Percentiles rank a stretch among this genome's conserved stretches.
Conservation (phyloP, 2,888 invertebrate genomes). For the Lapara coniferarum region DNA sequence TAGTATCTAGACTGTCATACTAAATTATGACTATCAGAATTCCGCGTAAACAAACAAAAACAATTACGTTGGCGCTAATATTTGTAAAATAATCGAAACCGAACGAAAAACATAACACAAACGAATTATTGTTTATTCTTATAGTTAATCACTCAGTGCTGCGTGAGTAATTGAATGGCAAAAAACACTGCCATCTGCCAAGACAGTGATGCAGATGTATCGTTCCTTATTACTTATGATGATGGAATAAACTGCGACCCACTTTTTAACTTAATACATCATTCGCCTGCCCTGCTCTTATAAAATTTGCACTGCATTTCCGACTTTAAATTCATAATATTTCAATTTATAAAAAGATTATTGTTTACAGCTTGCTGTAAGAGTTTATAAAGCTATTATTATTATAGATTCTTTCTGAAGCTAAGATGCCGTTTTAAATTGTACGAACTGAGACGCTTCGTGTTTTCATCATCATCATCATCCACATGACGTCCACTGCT, state of each 20-base stretch:
- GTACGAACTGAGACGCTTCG: no score
- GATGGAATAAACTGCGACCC: constrained; percentile 31
- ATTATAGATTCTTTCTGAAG: no score
- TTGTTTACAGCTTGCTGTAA: neutral
- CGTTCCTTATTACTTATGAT: constrained; percentile 34
- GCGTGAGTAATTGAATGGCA: constrained; percentile 1
- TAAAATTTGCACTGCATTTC: constrained; percentile 30
- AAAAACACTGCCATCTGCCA: constrained; percentile 17
- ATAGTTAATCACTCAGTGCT: neutral
- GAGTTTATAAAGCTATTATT: no score
- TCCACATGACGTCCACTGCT: no score
- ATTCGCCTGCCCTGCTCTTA: constrained; percentile 22
- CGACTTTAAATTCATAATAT: constrained; percentile 12
- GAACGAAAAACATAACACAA: no score
- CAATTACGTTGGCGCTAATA: no score
- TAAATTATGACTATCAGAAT: no score
- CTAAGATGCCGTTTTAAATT: no score
- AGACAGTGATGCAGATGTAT: constrained; percentile 31
- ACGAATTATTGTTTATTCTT: neutral
- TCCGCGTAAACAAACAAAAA: no score
- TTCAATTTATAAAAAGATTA: neutral
- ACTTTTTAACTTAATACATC: constrained; percentile 36
- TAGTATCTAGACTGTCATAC: no score
- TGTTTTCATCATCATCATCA: no score
- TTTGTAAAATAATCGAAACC: no score